A percentile compares a stretch with the other conserved stretches of the same genome.
phyloP scores from a whole-genome alignment of 1,140 invertebrate species.

The Hyles euphorbiae region DNA sequence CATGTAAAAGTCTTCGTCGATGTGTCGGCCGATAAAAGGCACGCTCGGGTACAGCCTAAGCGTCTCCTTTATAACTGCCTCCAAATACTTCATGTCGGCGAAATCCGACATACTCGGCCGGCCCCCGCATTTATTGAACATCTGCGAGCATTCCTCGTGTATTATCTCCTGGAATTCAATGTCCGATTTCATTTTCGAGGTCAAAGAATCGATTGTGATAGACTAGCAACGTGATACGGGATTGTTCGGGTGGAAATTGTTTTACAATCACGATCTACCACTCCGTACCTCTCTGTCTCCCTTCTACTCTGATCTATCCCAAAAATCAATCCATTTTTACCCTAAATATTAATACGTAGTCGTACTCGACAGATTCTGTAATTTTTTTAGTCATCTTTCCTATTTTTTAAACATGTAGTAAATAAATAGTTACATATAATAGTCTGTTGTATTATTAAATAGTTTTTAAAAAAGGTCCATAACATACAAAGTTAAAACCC shows the following conservation, averaged over 20 bases:
- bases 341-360: not conserved
- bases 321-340: not conserved
- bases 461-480: no score
- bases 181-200: no score
- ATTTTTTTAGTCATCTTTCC: no score
- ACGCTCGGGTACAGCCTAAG: constrained; percentile 79
- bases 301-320: not conserved
- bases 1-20: constrained; percentile 73
- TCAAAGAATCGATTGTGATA: no score
- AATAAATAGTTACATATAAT: no score
- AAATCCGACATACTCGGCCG: constrained; percentile 75
- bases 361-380: no score
- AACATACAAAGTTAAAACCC: no score
- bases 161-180: constrained; percentile 61
- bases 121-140: constrained; percentile 74
- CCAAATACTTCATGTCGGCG: constrained; percentile 77
- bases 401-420: no score
- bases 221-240: no score
- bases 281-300: not conserved
- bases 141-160: constrained; percentile 79
- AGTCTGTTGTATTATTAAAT: not conserved
- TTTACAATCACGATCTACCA: not conserved
- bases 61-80: constrained; percentile 79
- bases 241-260: not conserved
- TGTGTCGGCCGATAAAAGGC: constrained; percentile 76